Base-by-base conservation (phyloP, 35 echinoderm and acorn worm genomes). In the Acanthaster planci region DNA sequence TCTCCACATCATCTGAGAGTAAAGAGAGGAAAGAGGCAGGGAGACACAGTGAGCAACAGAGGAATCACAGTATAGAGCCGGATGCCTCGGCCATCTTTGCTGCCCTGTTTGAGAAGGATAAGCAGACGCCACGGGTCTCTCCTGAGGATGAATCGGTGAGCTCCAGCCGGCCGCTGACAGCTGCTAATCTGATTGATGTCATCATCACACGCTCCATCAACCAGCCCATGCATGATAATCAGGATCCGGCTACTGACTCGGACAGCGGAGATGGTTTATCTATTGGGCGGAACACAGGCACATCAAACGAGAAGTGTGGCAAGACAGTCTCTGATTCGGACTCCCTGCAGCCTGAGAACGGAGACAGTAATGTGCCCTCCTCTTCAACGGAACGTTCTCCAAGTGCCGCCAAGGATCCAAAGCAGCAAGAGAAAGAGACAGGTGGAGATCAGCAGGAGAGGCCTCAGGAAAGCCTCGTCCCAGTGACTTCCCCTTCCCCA, bases 171-270 rank as follows among this genome's bases (percentile, higher is more conserved):
- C 81, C 81, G 37, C 76, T 93, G 6, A 93, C 92, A 4, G 92
- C 92, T 0, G 92, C 92, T 55, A 93, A 78, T 72, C 40, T 93
- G 57, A 93, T 93, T 77, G 92, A 93, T 80, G 92, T 88, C 17
- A 93, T 93, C 76, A 93, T 93, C 22, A 93, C 86, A 7, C 51
- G 86, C 23, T 93, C 92, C 36, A 93, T 93, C 79, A 93, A 93
- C 42, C 92, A 93, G 55, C 90, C 84, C 9, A 76, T 51, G 47
- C 3, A 53, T 12, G 86, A 88, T 16, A 78, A 29, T 17, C 77
- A 55, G 60, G 85, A 87, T 27, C 54, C 64, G 40, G 79, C 39
- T 42, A 86, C 40, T 35, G 84, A 86, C 39, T 86, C 84, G 19
- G 79, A 67, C 40, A 34, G 77, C 51, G 64, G 55, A 56, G 78